Evolutionary conservation across 2,797 vertebrate genomes (phyloP).

Genomic region (Syngnathus rostellatus): DNA sequence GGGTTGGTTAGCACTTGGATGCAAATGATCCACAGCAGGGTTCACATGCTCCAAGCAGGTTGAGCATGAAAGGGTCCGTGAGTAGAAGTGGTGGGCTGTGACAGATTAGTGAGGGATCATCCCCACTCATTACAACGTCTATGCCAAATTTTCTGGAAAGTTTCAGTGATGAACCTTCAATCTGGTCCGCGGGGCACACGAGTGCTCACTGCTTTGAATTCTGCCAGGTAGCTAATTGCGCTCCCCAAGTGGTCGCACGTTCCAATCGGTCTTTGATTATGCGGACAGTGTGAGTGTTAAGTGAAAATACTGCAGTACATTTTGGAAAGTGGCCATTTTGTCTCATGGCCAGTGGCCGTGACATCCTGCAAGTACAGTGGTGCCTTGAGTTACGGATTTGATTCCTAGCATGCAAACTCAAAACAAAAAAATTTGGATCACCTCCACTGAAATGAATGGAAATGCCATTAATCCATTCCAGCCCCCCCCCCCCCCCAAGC

Average conservation of each 20-base stretch:
- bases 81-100: constrained; percentile 54
- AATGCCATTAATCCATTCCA: neutral
- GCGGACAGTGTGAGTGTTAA: neutral
- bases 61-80: constrained; percentile 40
- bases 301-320: neutral
- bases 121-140: constrained; percentile 62
- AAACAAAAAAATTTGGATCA: neutral
- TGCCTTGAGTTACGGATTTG: neutral
- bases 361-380: neutral
- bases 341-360: neutral
- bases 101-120: constrained; percentile 63
- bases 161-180: constrained; percentile 48
- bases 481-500: neutral
- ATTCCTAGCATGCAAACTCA: too few relatives aligned
- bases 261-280: constrained; percentile 28
- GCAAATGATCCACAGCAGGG: constrained; percentile 20
- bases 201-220: constrained; percentile 37
- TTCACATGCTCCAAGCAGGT: constrained; percentile 27
- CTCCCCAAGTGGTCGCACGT: constrained; percentile 26
- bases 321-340: neutral
- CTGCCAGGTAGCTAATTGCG: constrained; percentile 48
- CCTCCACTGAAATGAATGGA: neutral
- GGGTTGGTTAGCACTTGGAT: constrained; percentile 12
- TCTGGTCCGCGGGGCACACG: constrained; percentile 36
- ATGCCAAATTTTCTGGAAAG: constrained; percentile 55